Base-by-base conservation (phyloP, 1,140 invertebrate genomes). In the Drosophila mayri region DNA sequence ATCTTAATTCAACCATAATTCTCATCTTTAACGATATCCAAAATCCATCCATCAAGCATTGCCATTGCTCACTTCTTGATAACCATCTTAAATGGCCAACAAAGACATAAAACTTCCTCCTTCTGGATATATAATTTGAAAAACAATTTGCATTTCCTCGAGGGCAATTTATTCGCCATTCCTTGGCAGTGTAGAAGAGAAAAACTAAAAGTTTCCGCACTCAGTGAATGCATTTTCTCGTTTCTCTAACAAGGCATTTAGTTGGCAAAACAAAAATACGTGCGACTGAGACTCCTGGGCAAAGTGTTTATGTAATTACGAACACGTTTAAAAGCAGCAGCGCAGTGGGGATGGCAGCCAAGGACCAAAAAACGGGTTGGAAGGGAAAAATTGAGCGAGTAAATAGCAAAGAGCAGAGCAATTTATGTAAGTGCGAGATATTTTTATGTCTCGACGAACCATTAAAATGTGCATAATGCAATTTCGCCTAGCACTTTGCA, bases 381-480 rank as follows among this genome's bases (percentile, higher is more conserved):
- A 32, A 32, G 20, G 28, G 38, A 18, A 71, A 41, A 47, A 71
- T 67, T 25, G 66, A 71, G 67, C 50, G 66, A 62, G 63, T 47
- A 75, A 76, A 66, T 67, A 50, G 76, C 65, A 64, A 59, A 46
- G 32, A 72, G 64, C 62, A 57, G 54, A 72, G 76, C 58, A 82
- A 79, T 79, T 82, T 74, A 65, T 59, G 35, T 70, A 79, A 86
- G 79, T 87, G 64, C 63, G 61, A 72, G 41, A 77, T 79, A 68
- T 79, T 81, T 50, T 65, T 77, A 72, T 73, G 65, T 49, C 67
- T 58, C 40, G 46, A 41, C 44, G 30, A 76, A 14, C 76, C 66
- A 82, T 87, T 87, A 86, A 80, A 76, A 55, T 59, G 74, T 78
- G 25, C 75, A 79, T 86, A 86, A 78, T 70, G 55, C 63, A 67